Conservation (phyloP, 2,113 vertebrate genomes). For the Sorex fumeus region DNA sequence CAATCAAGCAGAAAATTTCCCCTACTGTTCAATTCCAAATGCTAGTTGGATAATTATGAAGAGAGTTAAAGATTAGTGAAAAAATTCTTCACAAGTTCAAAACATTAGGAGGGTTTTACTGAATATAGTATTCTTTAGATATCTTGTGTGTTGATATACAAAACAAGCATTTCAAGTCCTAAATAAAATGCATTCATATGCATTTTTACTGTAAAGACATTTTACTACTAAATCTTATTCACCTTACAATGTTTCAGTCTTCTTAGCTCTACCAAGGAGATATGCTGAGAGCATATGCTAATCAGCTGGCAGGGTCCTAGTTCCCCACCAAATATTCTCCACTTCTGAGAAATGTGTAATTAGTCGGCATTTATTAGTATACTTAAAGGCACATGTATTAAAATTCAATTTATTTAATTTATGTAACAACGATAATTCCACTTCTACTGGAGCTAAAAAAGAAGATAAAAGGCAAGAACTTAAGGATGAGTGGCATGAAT, state of each 20-base stretch:
- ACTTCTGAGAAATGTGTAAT: neutral
- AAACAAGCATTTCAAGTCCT: neutral
- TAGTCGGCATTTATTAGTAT: neutral
- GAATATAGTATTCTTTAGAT: neutral
- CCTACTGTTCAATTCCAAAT: too few species aligned
- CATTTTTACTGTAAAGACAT: neutral
- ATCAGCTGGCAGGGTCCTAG: neutral
- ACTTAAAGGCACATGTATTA: neutral
- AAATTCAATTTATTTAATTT: neutral
- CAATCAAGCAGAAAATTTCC: neutral
- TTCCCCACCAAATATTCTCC: neutral
- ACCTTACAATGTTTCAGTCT: slow-evolving; percentile 2
- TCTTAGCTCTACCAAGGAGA: neutral
- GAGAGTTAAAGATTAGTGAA: slow-evolving; percentile 16
- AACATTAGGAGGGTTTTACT: neutral
- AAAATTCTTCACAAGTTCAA: slow-evolving; percentile 1
- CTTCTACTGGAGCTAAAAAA: neutral
- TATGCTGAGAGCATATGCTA: neutral
- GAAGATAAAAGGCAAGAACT: neutral
- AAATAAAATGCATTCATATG: slow-evolving; percentile 8
- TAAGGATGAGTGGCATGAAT: neutral
- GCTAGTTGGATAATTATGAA: neutral
- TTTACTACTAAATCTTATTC: neutral
- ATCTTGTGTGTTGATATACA: neutral
- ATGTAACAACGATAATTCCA: slow-evolving; percentile 30